Percentiles rank a stretch among this genome's conserved stretches.
phyloP scores from a whole-genome alignment of 2,888 invertebrate genomes.

The Diabrotica balteata region DNA sequence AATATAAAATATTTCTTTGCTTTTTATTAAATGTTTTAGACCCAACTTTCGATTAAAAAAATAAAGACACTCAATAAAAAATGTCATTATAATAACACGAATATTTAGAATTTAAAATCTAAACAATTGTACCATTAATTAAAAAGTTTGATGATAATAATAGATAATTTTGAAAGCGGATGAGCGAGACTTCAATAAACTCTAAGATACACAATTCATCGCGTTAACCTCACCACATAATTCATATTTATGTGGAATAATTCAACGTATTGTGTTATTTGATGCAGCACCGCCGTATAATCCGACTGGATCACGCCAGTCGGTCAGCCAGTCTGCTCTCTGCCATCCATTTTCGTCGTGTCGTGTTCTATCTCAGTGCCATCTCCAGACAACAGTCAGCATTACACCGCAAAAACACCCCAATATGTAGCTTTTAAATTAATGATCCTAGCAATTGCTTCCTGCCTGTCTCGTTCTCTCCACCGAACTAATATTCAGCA shows the following conservation, averaged over 20 bases:
- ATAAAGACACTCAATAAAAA: too few species aligned
- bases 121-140: too few species aligned
- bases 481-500: slow-evolving; percentile 55
- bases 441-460: slow-evolving; percentile 61
- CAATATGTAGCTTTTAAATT: slow-evolving; percentile 62
- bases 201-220: background rate
- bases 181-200: background rate
- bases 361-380: slow-evolving; percentile 63
- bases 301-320: slow-evolving; percentile 35
- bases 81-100: too few species aligned
- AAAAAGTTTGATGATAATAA: too few species aligned
- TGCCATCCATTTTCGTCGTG: slow-evolving; percentile 57
- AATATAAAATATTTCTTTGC: too few species aligned
- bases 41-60: too few species aligned
- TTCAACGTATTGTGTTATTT: slow-evolving; percentile 25
- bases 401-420: slow-evolving; percentile 61
- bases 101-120: too few species aligned
- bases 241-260: slow-evolving; percentile 23
- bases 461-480: slow-evolving; percentile 56
- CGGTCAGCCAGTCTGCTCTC: slow-evolving; percentile 50
- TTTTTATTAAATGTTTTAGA: too few species aligned
- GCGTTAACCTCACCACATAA: slow-evolving; percentile 2
- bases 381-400: slow-evolving; percentile 63
- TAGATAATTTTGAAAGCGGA: background rate
- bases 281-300: slow-evolving; percentile 33